A percentile compares a stretch with the other conserved stretches of the same genome.
phyloP scores from a whole-genome alignment of 2,113 vertebrate species.

The Apaloderma vittatum region DNA sequence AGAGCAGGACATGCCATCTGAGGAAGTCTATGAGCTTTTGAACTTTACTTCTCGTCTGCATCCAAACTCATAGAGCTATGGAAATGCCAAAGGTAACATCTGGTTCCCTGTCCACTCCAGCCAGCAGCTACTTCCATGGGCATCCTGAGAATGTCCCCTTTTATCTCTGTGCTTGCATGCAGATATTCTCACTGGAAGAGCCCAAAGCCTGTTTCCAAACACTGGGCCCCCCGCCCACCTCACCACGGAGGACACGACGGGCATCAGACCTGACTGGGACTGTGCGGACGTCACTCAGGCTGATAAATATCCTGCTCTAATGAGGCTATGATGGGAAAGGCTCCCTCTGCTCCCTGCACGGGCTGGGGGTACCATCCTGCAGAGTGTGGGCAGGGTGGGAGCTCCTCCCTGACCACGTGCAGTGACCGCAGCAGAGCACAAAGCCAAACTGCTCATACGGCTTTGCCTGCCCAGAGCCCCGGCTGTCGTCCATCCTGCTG shows the following conservation, averaged over 20 bases:
- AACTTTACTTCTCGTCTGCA: not conserved
- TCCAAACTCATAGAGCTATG: not conserved
- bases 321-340: not conserved
- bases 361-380: not conserved
- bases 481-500: not conserved
- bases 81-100: not conserved
- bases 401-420: not conserved
- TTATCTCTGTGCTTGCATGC: not conserved
- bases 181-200: not conserved
- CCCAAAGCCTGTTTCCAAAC: not conserved
- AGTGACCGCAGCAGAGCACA: not conserved
- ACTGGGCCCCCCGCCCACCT: not conserved
- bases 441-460: not conserved
- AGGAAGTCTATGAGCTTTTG: not conserved
- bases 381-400: not conserved
- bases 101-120: not conserved
- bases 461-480: not conserved
- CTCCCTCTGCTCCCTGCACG: not conserved
- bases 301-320: not conserved
- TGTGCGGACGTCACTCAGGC: not conserved
- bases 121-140: not conserved
- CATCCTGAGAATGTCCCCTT: accelerated
- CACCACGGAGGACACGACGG: not conserved
- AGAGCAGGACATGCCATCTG: not conserved
- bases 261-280: not conserved